These are phyloP conservation scores for Heteropelma amictum DNA, from an alignment of 2,888 invertebrate species.

Conservation along the genomic window DNA sequence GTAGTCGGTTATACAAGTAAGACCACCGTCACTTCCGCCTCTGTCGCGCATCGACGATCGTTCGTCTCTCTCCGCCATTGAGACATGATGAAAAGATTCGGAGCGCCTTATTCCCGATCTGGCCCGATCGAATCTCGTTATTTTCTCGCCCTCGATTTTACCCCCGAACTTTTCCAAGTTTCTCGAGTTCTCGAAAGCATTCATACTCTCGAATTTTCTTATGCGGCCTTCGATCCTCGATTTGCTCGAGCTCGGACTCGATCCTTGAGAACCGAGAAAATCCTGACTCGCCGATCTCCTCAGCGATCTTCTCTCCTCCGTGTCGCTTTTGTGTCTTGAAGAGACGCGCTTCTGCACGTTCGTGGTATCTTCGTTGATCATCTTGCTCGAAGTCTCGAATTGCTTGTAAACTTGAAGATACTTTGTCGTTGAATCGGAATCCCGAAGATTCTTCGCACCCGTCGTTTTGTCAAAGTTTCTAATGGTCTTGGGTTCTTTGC, in stretches of 20 bases:
- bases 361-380: conserved; percentile 38
- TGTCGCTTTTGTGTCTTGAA: conserved; percentile 64
- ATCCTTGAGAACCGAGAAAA: conserved; percentile 66
- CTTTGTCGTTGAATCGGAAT: conserved; percentile 18
- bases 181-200: conserved; percentile 72
- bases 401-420: conserved; percentile 55
- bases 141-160: conserved; percentile 44
- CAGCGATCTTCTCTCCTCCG: conserved; percentile 70
- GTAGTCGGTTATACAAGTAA: conserved; percentile 74
- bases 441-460: conserved; percentile 18
- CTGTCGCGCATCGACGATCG: conserved; percentile 36
- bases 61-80: conserved; percentile 46
- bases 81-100: conserved; percentile 75
- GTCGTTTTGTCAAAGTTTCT: conserved; percentile 54
- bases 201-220: conserved; percentile 74
- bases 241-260: conserved; percentile 61
- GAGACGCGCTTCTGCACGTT: conserved; percentile 59
- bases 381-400: conserved; percentile 55
- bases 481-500: conserved; percentile 48
- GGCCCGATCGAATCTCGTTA: conserved; percentile 14
- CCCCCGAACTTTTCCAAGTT: conserved; percentile 58
- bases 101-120: conserved; percentile 68
- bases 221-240: conserved; percentile 70
- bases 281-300: conserved; percentile 74
- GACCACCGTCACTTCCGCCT: conserved; percentile 77